Evolutionary conservation across 2,113 vertebrate species (phyloP).

Genomic region (Quiscalus mexicanus): DNA sequence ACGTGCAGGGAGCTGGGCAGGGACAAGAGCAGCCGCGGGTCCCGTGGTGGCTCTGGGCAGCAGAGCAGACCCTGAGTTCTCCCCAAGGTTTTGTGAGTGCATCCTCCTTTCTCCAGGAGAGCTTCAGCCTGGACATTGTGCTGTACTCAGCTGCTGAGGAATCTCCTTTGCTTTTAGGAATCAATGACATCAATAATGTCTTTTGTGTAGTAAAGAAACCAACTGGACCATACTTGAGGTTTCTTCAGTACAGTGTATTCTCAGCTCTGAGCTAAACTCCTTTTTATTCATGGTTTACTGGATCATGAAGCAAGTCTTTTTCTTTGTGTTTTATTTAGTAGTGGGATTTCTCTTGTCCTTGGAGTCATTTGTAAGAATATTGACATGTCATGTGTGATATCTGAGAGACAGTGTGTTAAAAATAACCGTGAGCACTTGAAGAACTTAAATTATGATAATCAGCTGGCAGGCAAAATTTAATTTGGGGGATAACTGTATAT

Average conservation of each 20-base stretch:
- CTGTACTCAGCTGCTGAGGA: not conserved
- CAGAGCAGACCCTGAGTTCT: not conserved
- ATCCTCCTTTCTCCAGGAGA: not conserved
- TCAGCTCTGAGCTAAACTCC: not conserved
- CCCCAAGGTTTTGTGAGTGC: rapidly evolving
- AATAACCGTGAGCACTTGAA: not conserved
- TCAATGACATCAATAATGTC: not conserved
- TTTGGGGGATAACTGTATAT: not conserved
- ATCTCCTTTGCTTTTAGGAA: not conserved
- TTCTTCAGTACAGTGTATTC: not conserved
- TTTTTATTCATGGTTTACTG: not conserved
- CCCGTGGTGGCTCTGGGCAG: not conserved
- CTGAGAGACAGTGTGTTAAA: not conserved
- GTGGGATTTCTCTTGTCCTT: not conserved
- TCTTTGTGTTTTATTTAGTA: not conserved
- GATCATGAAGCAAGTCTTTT: not conserved
- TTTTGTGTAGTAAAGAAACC: not conserved
- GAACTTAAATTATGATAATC: not conserved
- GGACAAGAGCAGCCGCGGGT: rapidly evolving
- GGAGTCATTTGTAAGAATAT: not conserved
- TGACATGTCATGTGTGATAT: not conserved
- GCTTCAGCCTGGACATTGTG: not conserved
- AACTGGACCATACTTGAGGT: not conserved
- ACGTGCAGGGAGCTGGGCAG: rapidly evolving
- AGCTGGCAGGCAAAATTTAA: slow-evolving; percentile 17